Base-by-base conservation (phyloP, 2,888 invertebrate species). In the Iselma pallidipennis region DNA sequence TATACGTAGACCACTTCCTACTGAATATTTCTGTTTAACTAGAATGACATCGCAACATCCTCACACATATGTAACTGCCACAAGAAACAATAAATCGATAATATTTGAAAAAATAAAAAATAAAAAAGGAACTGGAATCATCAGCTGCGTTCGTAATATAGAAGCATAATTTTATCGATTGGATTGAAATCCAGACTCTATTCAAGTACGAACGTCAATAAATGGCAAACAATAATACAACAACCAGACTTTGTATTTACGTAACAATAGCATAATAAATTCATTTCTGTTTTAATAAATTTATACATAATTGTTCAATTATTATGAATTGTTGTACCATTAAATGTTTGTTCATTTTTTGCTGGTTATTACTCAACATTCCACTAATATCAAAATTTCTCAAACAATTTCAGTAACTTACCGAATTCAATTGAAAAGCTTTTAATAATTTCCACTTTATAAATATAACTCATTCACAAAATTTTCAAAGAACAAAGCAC, bases 161-260 rank as follows among this genome's bases (percentile, higher is more conserved):
- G 59, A 66, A 71, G 60, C 63, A 66, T 65, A 67, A 69, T 68
- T 66, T 63, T 65, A 71, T 66, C 68, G 71, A 71, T 69, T 67
- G 59, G 64, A 68, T 68, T 66, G 37, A 37, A 10, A 21, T 45
- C 42, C 65, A 67, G 58, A 48, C 62, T 66, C 66, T 66, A 69
- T 71, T 69, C 71, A 69, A 69, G 67, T 59, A 66, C 63, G 62
- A 63, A 33, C 63, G 58, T 57, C 60, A 49, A 49, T 62, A 65
- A 66, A 65, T 60, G 59, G 60, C 66, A 68, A 67, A 70, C 71
- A 71, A 70, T 70, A 66, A 66, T 66, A 63, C 58, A 65, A 66
- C 51, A 65, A 66, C 51, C 60, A 64, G 64, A 68, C 68, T 71
- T 65, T 59, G 57, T 67, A 66, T 67, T 68, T 66, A 69, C 61